Conservation (phyloP, 2,888 invertebrate genomes). For the Thysanoteuthis rhombus region DNA sequence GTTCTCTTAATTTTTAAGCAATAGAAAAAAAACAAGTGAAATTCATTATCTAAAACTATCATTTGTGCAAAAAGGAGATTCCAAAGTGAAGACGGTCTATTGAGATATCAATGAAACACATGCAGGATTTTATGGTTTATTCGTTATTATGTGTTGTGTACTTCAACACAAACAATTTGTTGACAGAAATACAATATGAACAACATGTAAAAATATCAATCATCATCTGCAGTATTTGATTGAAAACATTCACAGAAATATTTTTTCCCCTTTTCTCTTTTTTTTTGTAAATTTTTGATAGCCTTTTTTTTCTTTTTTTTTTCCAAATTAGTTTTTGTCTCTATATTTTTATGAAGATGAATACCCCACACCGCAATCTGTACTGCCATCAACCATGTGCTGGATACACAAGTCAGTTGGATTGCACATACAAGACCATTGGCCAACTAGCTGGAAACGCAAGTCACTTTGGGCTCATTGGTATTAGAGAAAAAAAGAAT, state of each 20-base stretch:
- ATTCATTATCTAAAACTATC: too few relatives aligned
- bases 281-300: constrained; percentile 15
- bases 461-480: constrained; percentile 16
- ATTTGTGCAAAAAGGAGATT: too few relatives aligned
- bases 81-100: not conserved
- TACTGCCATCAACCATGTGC: constrained; percentile 17
- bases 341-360: constrained; percentile 21
- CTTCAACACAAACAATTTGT: constrained; percentile 14
- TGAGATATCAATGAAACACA: constrained; percentile 17
- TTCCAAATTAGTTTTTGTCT: not conserved
- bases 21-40: not conserved
- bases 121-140: constrained; percentile 27
- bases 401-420: constrained; percentile 22
- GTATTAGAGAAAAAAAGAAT: not conserved
- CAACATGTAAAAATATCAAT: constrained; percentile 29
- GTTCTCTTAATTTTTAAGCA: not conserved
- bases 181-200: constrained; percentile 30
- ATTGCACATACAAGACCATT: not conserved
- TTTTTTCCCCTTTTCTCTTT: not conserved
- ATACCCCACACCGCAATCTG: constrained; percentile 27
- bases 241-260: constrained; percentile 20
- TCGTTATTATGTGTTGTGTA: constrained; percentile 15
- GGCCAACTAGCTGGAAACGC: not conserved
- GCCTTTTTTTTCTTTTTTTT: not conserved
- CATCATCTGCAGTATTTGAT: not conserved